Evolutionary conservation across 2,797 vertebrate species (phyloP), one percentile per base, ranked within the genome.

Genomic region (Anolis apletophallus): DNA sequence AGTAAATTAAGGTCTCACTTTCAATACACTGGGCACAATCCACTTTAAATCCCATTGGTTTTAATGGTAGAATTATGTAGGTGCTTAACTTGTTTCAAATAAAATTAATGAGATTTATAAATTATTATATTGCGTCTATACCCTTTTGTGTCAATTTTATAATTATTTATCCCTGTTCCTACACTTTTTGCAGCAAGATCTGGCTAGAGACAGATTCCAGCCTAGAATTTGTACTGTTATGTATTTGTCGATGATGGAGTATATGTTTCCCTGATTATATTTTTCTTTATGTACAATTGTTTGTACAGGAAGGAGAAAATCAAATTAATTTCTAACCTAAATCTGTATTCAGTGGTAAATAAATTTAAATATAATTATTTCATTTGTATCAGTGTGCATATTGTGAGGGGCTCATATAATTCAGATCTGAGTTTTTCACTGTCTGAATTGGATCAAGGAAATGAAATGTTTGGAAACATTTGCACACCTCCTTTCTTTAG

Each of bases 281-380:
- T 2, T 54, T 14, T 17, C n/a, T 80, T 64, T 67, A 9, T 73
- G 29, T 59, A n/a, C 32, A 12, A 46, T 17, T 71, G 14, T 54
- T 8, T 92, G 90, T 91, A 90, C 91, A 85, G 90, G 93, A 93
- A 94, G 92, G 72, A 91, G 86, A 94, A 94, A 94, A 94, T 92
- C 90, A 95, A 95, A 94, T 94, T 93, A 92, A 95, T 93, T 92
- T 91, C 93, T 94, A 89, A 92, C 87, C 89, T 89, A 93, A 86
- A 88, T 88, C 11, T 95, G 87, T 94, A 93, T 91, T 94, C 93
- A 95, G 89, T 94, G 91, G 95, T 94, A 95, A 96, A 96, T 96
- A 91, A 92, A 93, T 91, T 90, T 89, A 94, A 91, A 94, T 94
- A 89, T 88, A 93, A 85, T 88, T 93, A 91, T 93, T 95, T 94